Conservation (phyloP, 2,113 vertebrate genomes). For the Entelurus aequoreus region DNA sequence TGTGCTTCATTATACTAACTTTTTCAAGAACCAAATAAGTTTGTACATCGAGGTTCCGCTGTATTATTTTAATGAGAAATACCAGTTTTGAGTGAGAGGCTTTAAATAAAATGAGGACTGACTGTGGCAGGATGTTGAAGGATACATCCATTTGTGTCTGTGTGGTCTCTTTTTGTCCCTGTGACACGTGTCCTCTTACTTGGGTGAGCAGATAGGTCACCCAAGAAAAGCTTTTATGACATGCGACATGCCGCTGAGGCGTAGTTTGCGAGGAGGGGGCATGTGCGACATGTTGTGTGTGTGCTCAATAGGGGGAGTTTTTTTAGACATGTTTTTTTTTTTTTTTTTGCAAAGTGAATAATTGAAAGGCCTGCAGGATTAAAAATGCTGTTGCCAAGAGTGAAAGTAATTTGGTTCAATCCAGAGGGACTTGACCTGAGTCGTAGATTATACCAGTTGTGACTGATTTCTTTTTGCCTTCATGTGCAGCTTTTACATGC, state of each 20-base stretch:
- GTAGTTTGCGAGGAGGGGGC: not conserved
- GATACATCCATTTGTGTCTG: constrained; percentile 13
- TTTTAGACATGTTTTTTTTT: too few relatives aligned
- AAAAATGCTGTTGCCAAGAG: constrained; percentile 63
- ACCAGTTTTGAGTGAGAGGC: too few relatives aligned
- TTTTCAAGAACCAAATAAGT: too few relatives aligned
- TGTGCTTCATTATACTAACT: too few relatives aligned
- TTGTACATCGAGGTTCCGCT: too few relatives aligned
- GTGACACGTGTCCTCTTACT: constrained; percentile 58
- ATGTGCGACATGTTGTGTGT: constrained; percentile 3
- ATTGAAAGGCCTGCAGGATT: constrained; percentile 60
- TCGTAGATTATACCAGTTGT: constrained; percentile 45
- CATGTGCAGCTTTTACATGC: too few relatives aligned
- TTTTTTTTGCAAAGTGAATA: constrained; percentile 66
- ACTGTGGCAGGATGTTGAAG: constrained; percentile 5
- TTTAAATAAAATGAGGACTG: constrained; percentile 10
- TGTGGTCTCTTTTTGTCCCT: constrained; percentile 15
- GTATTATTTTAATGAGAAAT: too few relatives aligned
- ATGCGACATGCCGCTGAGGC: constrained; percentile 2
- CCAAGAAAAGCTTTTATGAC: constrained; percentile 46
- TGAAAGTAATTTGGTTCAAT: constrained; percentile 48
- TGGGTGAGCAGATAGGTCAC: constrained; percentile 64
- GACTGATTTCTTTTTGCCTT: too few relatives aligned
- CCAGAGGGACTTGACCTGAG: constrained; percentile 49
- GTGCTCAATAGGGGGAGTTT: not conserved